Evolutionary conservation across 2,797 vertebrate species (phyloP).

Genomic region (Pyrocephalus nanus): DNA sequence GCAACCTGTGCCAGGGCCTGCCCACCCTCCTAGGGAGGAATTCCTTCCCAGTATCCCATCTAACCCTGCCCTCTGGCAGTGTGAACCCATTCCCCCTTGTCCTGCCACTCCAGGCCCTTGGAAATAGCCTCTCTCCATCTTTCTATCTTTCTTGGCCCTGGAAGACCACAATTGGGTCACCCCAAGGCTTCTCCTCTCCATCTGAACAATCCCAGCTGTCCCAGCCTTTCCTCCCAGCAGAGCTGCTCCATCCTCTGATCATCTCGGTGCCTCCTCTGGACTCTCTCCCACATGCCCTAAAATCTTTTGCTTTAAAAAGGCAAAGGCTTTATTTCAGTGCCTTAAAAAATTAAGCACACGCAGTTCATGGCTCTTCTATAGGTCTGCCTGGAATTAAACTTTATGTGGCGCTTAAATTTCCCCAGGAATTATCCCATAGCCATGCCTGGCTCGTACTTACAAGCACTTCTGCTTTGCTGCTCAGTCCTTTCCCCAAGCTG

Average conservation of each 20-base stretch:
- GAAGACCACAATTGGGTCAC: accelerated
- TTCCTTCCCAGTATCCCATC: not conserved
- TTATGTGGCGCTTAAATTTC: not conserved
- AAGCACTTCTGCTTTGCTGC: conserved; percentile 90
- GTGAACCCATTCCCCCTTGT: accelerated
- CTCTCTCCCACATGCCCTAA: not conserved
- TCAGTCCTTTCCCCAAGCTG: conserved; percentile 91
- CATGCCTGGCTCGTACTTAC: conserved; percentile 79
- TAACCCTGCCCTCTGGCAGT: not conserved
- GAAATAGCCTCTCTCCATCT: not conserved
- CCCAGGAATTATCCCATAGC: not conserved
- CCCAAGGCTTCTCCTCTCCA: not conserved
- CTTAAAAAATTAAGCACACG: not conserved
- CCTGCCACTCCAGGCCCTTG: accelerated
- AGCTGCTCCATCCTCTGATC: not conserved
- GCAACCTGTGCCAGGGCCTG: not conserved
- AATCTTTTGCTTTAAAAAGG: not conserved
- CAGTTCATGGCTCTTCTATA: not conserved
- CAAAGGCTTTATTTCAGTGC: not conserved
- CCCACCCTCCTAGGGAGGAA: not conserved
- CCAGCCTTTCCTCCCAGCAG: not conserved
- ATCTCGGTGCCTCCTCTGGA: not conserved
- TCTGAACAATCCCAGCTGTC: not conserved
- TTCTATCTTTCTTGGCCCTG: not conserved
- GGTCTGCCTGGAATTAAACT: not conserved